These are phyloP conservation scores for Haliclona indistincta DNA, from an alignment of 37 sponge, comb jelly and placozoan species.

Conservation along the genomic window DNA sequence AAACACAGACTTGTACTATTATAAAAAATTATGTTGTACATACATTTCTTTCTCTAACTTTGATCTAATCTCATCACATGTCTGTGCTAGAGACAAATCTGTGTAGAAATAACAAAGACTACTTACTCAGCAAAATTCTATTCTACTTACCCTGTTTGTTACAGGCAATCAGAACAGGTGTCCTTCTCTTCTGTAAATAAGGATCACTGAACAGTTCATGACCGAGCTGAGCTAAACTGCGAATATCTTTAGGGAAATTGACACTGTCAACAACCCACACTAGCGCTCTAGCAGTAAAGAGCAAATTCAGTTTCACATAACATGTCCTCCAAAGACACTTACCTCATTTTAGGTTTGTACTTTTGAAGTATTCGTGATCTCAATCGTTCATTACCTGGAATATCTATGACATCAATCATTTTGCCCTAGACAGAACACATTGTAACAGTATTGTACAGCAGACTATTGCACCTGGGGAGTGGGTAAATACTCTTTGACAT, in stretches of 20 bases:
- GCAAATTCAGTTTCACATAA: not conserved
- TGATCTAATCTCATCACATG: conserved; percentile 3
- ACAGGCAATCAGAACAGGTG: conserved; percentile 74
- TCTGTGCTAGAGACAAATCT: conserved; percentile 66
- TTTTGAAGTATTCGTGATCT: conserved; percentile 51
- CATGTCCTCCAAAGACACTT: not conserved
- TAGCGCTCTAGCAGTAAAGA: conserved; percentile 47
- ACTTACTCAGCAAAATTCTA: not conserved
- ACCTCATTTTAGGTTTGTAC: conserved; percentile 53
- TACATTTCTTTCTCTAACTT: conserved; percentile 80
- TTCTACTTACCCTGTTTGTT: conserved; percentile 78
- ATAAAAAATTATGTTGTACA: conserved; percentile 3
- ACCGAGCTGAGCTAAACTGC: conserved; percentile 63
- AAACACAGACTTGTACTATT: not conserved
- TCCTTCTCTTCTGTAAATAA: not conserved
- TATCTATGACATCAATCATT: conserved; percentile 57
- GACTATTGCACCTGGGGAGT: conserved; percentile 11
- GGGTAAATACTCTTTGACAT: conserved; percentile 7
- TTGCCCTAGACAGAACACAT: not conserved
- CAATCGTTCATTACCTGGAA: conserved; percentile 80
- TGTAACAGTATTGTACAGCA: not conserved
- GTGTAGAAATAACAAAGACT: not conserved
- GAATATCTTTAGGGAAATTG: conserved; percentile 60
- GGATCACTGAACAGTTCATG: conserved; percentile 65
- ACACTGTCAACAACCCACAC: conserved; percentile 75